phyloP scores from a whole-genome alignment of 2,888 invertebrate genomes.

The Megaustenia siamemsis region DNA sequence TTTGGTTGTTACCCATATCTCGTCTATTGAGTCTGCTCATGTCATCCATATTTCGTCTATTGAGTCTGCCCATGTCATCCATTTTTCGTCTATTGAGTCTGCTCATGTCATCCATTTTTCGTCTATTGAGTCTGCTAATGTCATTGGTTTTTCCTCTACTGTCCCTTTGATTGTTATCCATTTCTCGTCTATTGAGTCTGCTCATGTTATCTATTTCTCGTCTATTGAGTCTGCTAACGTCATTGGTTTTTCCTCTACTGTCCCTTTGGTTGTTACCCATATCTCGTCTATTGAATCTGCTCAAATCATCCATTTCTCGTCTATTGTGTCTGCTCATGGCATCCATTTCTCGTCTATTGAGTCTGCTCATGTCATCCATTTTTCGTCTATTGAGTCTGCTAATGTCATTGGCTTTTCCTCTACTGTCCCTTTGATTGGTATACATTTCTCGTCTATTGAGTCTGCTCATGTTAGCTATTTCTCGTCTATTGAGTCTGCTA shows the following conservation, averaged over 20 bases:
- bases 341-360: not conserved
- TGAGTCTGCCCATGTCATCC: not conserved
- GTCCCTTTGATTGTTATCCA: not conserved
- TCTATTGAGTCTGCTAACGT: not conserved
- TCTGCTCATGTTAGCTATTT: not conserved
- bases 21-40: not conserved
- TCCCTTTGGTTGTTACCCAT: not conserved
- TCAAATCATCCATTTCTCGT: not conserved
- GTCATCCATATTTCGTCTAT: not conserved
- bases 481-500: not conserved
- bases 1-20: not conserved
- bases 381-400: not conserved
- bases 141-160: not conserved
- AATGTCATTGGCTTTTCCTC: not conserved
- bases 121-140: slow-evolving; percentile 15
- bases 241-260: not conserved
- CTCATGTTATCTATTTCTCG: not conserved
- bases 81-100: not conserved
- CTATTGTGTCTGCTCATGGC: slow-evolving; percentile 12
- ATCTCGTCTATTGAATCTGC: not conserved
- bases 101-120: not conserved
- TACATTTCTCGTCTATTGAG: not conserved
- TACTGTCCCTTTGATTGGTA: not conserved
- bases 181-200: slow-evolving; percentile 2
- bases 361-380: not conserved